Conservation (phyloP, 2,113 vertebrate genomes). For the Mixornis gularis region DNA sequence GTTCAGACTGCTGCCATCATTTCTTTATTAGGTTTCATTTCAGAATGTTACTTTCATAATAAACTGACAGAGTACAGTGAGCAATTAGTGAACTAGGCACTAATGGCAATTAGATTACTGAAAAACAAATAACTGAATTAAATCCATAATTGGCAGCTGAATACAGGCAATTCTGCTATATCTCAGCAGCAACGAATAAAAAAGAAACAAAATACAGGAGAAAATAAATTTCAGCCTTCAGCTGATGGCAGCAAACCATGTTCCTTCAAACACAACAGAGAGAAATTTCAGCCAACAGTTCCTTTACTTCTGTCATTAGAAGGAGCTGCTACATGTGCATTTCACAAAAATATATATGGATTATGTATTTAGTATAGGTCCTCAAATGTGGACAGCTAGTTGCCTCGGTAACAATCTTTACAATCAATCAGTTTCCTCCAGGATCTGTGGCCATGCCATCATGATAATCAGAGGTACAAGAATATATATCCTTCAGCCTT, state of each 20-base stretch:
- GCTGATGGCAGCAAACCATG: neutral
- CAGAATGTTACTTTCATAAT: neutral
- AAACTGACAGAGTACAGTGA: neutral
- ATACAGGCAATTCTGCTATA: neutral
- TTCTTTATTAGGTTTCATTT: neutral
- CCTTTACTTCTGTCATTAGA: neutral
- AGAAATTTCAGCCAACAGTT: neutral
- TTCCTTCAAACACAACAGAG: neutral
- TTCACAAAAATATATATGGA: neutral
- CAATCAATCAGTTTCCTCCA: neutral
- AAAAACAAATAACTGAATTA: constrained; percentile 23
- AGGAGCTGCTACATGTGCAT: neutral
- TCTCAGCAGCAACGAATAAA: neutral
- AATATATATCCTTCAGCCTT: neutral
- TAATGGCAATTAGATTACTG: constrained; percentile 6
- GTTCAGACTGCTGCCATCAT: neutral
- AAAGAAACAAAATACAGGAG: neutral
- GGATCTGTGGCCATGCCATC: neutral
- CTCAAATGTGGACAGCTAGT: neutral
- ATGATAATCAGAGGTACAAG: neutral
- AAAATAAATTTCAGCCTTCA: neutral
- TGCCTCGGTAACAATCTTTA: neutral
- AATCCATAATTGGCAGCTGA: neutral
- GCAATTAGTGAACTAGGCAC: neutral
- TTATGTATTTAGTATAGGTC: neutral